Percentiles rank a stretch among this genome's conserved stretches.
phyloP scores from a whole-genome alignment of 2,113 vertebrate species.

The Asarcornis scutulata region DNA sequence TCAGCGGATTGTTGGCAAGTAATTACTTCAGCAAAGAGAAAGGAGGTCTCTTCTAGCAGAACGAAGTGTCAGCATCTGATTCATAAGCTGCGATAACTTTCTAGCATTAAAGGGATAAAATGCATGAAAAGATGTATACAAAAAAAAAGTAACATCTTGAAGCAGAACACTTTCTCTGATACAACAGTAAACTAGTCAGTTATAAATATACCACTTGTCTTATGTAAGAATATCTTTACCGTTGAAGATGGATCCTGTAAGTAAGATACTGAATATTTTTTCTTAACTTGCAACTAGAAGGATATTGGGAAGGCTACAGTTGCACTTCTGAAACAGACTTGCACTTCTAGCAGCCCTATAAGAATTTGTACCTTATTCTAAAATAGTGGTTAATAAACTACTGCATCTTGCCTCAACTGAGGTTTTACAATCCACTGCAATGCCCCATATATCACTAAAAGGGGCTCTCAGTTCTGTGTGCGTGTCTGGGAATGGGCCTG shows the following conservation, averaged over 20 bases:
- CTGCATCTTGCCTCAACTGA: background rate
- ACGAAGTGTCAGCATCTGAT: background rate
- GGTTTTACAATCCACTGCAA: background rate
- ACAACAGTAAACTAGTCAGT: background rate
- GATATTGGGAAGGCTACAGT: background rate
- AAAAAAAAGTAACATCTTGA: background rate
- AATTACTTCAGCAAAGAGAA: background rate
- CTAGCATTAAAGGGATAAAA: background rate
- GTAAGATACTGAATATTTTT: background rate
- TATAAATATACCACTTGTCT: background rate
- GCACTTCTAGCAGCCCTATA: background rate
- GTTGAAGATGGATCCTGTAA: accelerated
- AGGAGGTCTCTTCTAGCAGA: background rate
- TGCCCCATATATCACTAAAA: background rate
- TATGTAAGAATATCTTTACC: background rate
- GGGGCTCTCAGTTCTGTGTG: too few relatives aligned
- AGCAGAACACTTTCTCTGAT: background rate
- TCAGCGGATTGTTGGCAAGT: background rate
- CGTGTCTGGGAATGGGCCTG: too few relatives aligned
- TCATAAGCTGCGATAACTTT: background rate
- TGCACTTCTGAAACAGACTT: background rate
- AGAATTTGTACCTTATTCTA: background rate
- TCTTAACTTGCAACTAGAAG: background rate
- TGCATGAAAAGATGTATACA: background rate
- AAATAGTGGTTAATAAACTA: background rate